Evolutionary conservation across 2,888 invertebrate genomes (phyloP).

Genomic region (Synergus umbraculus): DNA sequence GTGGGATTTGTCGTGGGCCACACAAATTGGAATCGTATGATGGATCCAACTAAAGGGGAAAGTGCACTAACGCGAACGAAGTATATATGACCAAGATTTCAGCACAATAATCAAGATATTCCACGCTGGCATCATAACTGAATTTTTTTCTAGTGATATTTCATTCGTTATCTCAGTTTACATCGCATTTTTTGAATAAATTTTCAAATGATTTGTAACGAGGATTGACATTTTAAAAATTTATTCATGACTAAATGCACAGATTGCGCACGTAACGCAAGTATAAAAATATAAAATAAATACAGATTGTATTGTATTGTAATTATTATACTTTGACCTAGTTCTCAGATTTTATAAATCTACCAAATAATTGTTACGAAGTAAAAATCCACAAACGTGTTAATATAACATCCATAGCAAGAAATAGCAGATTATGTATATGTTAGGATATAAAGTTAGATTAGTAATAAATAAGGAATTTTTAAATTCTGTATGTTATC

Average conservation of each 20-base stretch:
- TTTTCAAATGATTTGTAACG: neutral
- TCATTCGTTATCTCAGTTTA: neutral
- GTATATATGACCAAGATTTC: conserved; percentile 82
- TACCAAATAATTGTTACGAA: neutral
- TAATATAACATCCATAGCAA: neutral
- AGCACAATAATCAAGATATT: neutral
- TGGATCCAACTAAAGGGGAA: conserved; percentile 93
- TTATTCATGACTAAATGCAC: neutral
- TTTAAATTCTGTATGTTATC: neutral
- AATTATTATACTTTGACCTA: neutral
- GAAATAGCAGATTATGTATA: neutral
- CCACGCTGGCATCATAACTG: neutral
- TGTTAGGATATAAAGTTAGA: neutral
- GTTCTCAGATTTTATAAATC: neutral
- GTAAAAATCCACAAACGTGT: neutral
- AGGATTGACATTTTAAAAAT: neutral
- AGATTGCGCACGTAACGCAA: neutral
- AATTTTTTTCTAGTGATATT: neutral
- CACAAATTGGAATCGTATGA: conserved; percentile 97
- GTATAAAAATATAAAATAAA: neutral
- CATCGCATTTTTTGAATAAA: neutral
- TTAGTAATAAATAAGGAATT: neutral
- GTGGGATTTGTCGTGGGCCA: conserved; percentile 98
- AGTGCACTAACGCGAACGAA: conserved; percentile 95
- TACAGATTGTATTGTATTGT: neutral